Base-by-base conservation (phyloP, 92 coral and sea anemone genomes). In the Umimayanthus kanabou region DNA sequence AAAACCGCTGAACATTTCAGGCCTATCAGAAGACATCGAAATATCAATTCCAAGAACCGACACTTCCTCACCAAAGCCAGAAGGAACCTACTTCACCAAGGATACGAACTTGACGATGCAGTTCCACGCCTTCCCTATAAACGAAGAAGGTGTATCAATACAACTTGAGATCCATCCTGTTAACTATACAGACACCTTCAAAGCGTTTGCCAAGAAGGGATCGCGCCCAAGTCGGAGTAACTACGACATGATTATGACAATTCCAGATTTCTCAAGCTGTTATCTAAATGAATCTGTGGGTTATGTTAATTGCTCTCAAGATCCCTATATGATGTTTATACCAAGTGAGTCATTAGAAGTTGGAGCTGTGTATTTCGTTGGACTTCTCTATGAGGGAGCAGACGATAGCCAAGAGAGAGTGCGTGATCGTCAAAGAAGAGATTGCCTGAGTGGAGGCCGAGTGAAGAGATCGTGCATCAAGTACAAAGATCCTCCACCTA, bases 401-500 rank as follows among this genome's bases (percentile, higher is more conserved):
- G 57, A 43, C 26, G 57, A 66, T 23, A 82, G 30, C 39, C 86
- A 67, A 67, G 58, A 40, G 26, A 50, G 23, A 28, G 40, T 47
- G 39, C 39, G 9, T 16, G 16, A 49, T 71, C 86, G 86, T 55
- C 77, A 67, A 8, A 82, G 28, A 67, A 67, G 86, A n/a, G 86
- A 82, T 67, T 82, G 86, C 13, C 65, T 43, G 77, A 88, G 45
- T 80, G 92, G 79, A 80, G 92, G 69, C 39, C 87, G 96, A 18
- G 86, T 88, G 29, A 94, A 94, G 94, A 85, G 96, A 5, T 90
- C 93, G 42, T 94, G 96, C 67, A 92, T 94, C 57, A 79, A 88
- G 89, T 94, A 94, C 88, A 94, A 94, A 79, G 96, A 94, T 55
- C 96, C 96, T 15, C 96, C 94, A 9, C 91, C 96, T 7, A 93